Evolutionary conservation across 1,140 invertebrate genomes (phyloP), one percentile per base, ranked within the genome.

Genomic region (Achroia grisella): DNA sequence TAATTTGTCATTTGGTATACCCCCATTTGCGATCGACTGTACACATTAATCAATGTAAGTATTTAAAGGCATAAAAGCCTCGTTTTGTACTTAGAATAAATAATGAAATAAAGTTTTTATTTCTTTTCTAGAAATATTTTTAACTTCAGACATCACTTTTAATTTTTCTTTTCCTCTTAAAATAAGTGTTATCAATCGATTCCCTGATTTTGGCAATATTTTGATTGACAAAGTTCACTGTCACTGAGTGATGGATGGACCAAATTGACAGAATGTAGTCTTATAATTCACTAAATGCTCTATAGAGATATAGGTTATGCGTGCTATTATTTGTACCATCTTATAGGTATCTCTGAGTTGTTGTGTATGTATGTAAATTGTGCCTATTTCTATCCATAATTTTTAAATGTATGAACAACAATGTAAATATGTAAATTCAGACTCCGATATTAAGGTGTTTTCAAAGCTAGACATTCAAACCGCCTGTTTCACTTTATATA

Each of bases 371-470:
- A 39, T 46, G 35, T 46, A 46, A 46, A 39, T 46, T 46, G 35
- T 46, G 43, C 43, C 35, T 46, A 28, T 17, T 14, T 39, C 12
- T 6, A 10, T 39, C 27, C 10, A 17, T 31, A 39, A 11, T 34
- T 40, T 40, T 14, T 40, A 39, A 34, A 13, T 40, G 30, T 40
- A 39, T 4, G 29, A 14, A 39, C 54, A 51, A 48, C 15, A 35
- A 46, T 71, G 64, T 73, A 73, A 66, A 73, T 73, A 73, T 73
- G 67, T 63, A 70, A 54, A 60, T 58, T 52, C 39, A 47, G 40
- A 51, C 39, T 44, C 39, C 1, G 15, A 14, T 6, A 39, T 34
- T 43, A 39, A 49, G 47, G 28, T 36, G 23, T 42, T 35, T 29
- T 30, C 29, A 34, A 29, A 39, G 41, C 28, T 17, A 34, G 31